Evolutionary conservation across 2,888 invertebrate species (phyloP).

Genomic region (Xanthia icteritia): DNA sequence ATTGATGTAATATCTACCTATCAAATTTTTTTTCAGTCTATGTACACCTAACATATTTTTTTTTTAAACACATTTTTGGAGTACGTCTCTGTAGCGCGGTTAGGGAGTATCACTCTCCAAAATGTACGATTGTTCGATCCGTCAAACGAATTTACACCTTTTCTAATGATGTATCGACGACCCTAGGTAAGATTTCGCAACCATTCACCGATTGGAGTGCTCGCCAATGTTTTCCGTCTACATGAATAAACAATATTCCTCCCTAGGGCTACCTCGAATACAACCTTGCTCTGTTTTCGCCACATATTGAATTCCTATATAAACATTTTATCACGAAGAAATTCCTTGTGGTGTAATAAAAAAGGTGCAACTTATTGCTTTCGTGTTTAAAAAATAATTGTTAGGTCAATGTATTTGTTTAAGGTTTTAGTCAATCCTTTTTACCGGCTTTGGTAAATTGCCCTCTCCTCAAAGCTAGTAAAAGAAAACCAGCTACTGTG

Average conservation of each 20-base stretch:
- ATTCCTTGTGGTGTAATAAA: constrained; percentile 51
- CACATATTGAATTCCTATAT: constrained; percentile 55
- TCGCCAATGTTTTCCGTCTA: constrained; percentile 74
- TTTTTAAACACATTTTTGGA: background rate
- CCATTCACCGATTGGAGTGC: constrained; percentile 73
- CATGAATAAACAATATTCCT: constrained; percentile 78
- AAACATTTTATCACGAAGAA: constrained; percentile 58
- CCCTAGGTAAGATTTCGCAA: constrained; percentile 66
- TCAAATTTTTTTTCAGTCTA: no score
- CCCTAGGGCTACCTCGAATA: constrained; percentile 62
- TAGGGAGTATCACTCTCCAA: constrained; percentile 2
- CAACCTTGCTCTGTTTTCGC: constrained; percentile 68
- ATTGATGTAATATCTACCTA: no score
- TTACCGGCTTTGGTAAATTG: background rate
- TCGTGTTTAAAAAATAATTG: background rate
- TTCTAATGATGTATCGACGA: constrained; percentile 61
- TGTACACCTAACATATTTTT: background rate
- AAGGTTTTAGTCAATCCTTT: background rate
- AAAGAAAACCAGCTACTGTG: no score
- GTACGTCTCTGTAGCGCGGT: constrained; percentile 1
- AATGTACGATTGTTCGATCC: constrained; percentile 21
- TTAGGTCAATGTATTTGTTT: constrained; percentile 3
- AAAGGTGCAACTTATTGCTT: constrained; percentile 6
- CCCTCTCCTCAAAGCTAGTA: background rate
- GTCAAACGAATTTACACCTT: constrained; percentile 55